Evolutionary conservation across 1,140 invertebrate species (phyloP).

Genomic region (Psilanteris sp.): DNA sequence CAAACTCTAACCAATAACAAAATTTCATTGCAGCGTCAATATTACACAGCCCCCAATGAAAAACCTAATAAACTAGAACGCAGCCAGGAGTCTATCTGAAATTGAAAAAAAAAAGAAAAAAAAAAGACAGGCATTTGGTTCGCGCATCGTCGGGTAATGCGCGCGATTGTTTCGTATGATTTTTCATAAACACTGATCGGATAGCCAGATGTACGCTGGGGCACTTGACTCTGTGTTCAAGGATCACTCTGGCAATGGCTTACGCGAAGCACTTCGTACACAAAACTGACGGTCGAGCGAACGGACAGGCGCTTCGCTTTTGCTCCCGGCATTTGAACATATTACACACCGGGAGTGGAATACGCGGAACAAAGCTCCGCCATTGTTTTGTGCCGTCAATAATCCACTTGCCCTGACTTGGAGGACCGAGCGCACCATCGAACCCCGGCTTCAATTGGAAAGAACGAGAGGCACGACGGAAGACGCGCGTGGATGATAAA

Average conservation of each 20-base stretch:
- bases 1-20: too few species aligned
- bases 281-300: constrained; percentile 71
- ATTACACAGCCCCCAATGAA: too few species aligned
- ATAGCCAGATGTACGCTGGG: constrained; percentile 75
- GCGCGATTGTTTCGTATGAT: constrained; percentile 72
- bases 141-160: constrained; percentile 35
- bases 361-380: constrained; percentile 72
- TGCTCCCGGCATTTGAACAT: constrained; percentile 70
- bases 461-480: constrained; percentile 44
- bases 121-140: constrained; percentile 14
- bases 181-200: constrained; percentile 79
- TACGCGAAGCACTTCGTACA: constrained; percentile 71
- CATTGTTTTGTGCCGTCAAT: constrained; percentile 78
- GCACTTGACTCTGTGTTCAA: constrained; percentile 73
- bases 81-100: too few species aligned
- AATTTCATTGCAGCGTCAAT: too few species aligned
- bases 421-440: constrained; percentile 64
- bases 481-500: constrained; percentile 35
- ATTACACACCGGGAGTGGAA: constrained; percentile 69
- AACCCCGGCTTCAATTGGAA: constrained; percentile 69
- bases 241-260: constrained; percentile 69
- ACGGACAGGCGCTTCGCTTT: constrained; percentile 69
- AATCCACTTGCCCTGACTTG: constrained; percentile 77
- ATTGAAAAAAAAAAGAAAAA: background rate
- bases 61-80: too few species aligned